Evolutionary conservation across 2,113 vertebrate species (phyloP), one percentile per base, ranked within the genome.

Genomic region (Synodontis membranacea): DNA sequence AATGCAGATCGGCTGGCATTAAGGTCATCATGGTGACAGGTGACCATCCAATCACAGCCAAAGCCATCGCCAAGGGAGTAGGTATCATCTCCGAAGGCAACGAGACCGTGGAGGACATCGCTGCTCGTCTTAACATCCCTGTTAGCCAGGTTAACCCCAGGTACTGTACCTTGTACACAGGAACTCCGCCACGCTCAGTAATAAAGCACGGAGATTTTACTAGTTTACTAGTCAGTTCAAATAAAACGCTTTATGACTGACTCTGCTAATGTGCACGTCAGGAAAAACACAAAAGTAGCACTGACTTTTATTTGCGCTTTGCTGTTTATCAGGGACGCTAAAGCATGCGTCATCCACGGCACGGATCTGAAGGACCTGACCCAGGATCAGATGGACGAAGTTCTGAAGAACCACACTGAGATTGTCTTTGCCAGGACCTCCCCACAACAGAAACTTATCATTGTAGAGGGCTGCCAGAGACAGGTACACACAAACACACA

Each of bases 1-100:
- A 98, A 88, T 98, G 97, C 88, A 95, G 97, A 78, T 97, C 96
- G 0, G 97, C 97, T 0, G 97, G 97, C 66, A 97, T 98, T 89
- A 97, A 98, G 94, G 97, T 98, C 74, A 98, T 98, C 88, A 98
- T 98, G 97, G 97, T 97, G 89, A 98, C 97, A 0, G 97, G 97
- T 0, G 97, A 98, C 88, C 96, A 97, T 74, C 97, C 97, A 66
- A 98, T 98, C 94, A 98, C 97, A 3, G 97, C 97, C 85, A 98
- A 98, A 92, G 97, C 97, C 91, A 98, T 98, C 1, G 97, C 97
- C 72, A 98, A 98, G 88, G 97, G 97, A 0, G 97, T 98, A 4
- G 97, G 97, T 68, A 97, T 98, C 94, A 98, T 98, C 91, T 98
- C 97, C 0, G 97, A 98, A 91, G 97, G 97, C 82, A 98, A 97